Evolutionary conservation across 2,113 vertebrate species (phyloP).

Genomic region (Lepisosteus oculatus): DNA sequence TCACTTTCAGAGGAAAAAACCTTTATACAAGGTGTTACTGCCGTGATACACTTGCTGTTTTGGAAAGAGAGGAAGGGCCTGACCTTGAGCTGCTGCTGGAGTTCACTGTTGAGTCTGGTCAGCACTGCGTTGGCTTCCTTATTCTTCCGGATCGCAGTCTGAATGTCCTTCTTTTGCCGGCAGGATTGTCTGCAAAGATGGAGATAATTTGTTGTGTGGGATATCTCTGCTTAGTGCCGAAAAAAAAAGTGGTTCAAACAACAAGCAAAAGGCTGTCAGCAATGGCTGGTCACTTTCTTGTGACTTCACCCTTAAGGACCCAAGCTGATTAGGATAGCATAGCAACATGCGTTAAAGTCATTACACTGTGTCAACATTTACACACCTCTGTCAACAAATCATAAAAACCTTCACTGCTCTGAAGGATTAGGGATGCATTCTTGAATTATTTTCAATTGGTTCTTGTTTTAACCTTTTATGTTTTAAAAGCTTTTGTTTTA

Average conservation of each 20-base stretch:
- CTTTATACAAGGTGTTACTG: too few relatives aligned
- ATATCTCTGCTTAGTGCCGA: too few relatives aligned
- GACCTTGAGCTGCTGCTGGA: constrained; percentile 97
- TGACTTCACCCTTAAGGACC: not conserved
- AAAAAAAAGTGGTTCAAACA: not conserved
- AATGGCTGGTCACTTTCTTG: not conserved
- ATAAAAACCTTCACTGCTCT: constrained; percentile 16
- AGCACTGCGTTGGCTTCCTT: constrained; percentile 91
- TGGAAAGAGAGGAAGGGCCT: constrained; percentile 23
- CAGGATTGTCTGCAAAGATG: constrained; percentile 72
- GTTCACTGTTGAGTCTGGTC: constrained; percentile 91
- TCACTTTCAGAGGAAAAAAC: too few relatives aligned
- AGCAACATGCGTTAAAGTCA: constrained; percentile 36
- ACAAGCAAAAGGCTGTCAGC: not conserved
- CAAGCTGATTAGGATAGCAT: constrained; percentile 20
- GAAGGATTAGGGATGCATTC: too few relatives aligned
- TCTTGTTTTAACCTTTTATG: too few relatives aligned
- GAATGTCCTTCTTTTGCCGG: constrained; percentile 90
- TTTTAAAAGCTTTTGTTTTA: too few relatives aligned
- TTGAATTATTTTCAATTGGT: too few relatives aligned
- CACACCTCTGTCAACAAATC: constrained; percentile 1
- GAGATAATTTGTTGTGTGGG: not conserved
- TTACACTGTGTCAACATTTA: constrained; percentile 29
- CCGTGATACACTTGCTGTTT: too few relatives aligned
- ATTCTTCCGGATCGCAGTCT: constrained; percentile 91